Evolutionary conservation across 2,888 invertebrate genomes (phyloP).

Genomic region (Plagiodera versicolora): DNA sequence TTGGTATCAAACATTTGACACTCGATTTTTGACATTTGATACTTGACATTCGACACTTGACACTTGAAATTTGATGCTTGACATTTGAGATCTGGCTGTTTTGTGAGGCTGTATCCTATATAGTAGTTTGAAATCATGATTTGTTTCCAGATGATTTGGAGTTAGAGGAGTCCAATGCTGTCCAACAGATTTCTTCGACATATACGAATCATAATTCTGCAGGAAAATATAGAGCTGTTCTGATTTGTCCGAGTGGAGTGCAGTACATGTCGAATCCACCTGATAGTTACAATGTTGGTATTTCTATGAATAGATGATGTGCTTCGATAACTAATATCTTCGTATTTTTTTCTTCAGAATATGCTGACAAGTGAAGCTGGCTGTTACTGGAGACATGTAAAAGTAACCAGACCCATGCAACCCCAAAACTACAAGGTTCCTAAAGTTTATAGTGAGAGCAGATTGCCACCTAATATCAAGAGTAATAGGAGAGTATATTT

Average conservation of each 20-base stretch:
- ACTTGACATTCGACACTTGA: too few species aligned
- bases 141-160: constrained; percentile 32
- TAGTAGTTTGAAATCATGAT: too few species aligned
- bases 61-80: too few species aligned
- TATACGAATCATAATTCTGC: constrained; percentile 28
- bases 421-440: constrained; percentile 38
- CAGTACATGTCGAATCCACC: constrained; percentile 45
- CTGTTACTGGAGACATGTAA: constrained; percentile 48
- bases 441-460: constrained; percentile 36
- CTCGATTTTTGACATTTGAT: too few species aligned
- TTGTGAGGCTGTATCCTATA: too few species aligned
- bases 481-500: constrained; percentile 35
- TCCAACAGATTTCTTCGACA: constrained; percentile 22
- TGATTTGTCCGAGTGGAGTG: constrained; percentile 51
- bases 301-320: background rate
- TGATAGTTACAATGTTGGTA: constrained; percentile 44
- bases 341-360: constrained; percentile 37
- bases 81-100: too few species aligned
- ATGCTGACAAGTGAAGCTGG: constrained; percentile 43
- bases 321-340: background rate
- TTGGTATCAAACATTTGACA: too few species aligned
- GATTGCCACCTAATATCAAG: constrained; percentile 35
- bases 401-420: constrained; percentile 39
- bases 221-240: constrained; percentile 43
- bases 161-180: constrained; percentile 28